Evolutionary conservation across 2,113 vertebrate species (phyloP).

Genomic region (Morone chrysops): DNA sequence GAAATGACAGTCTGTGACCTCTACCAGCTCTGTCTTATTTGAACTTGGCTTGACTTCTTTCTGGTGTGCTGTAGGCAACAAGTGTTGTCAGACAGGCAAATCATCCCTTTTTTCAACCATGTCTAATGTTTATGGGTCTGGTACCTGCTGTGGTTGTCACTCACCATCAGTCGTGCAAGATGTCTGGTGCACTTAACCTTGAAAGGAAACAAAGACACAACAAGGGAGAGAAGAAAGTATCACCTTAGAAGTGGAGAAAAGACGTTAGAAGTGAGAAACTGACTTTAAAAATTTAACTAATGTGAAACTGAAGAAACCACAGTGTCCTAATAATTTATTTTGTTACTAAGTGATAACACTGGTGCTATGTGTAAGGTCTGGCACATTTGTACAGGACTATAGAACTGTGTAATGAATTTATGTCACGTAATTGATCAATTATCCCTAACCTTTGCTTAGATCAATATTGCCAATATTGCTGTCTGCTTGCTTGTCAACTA

Average conservation of each 20-base stretch:
- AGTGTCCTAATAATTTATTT: background rate
- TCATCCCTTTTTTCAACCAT: conserved; percentile 4
- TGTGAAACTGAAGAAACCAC: too few species aligned
- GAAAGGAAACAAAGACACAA: conserved; percentile 21
- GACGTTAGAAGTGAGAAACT: background rate
- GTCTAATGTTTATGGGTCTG: conserved; percentile 11
- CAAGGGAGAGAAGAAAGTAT: background rate
- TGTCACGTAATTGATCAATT: background rate
- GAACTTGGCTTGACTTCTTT: conserved; percentile 1
- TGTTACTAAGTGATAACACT: too few species aligned
- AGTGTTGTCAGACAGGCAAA: conserved; percentile 26
- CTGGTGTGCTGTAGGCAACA: background rate
- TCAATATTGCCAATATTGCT: background rate
- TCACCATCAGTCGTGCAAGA: conserved; percentile 3
- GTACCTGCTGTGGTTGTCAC: conserved; percentile 32
- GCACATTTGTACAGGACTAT: background rate
- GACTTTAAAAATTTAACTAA: background rate
- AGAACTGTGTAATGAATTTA: background rate
- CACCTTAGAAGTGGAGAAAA: background rate
- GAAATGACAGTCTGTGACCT: background rate
- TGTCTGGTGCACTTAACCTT: conserved; percentile 37
- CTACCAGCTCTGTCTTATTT: background rate
- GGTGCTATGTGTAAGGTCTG: background rate
- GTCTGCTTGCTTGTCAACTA: background rate
- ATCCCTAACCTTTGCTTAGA: background rate